Evolutionary conservation across 2,888 invertebrate genomes (phyloP).

Genomic region (Protodeltote pygarga): DNA sequence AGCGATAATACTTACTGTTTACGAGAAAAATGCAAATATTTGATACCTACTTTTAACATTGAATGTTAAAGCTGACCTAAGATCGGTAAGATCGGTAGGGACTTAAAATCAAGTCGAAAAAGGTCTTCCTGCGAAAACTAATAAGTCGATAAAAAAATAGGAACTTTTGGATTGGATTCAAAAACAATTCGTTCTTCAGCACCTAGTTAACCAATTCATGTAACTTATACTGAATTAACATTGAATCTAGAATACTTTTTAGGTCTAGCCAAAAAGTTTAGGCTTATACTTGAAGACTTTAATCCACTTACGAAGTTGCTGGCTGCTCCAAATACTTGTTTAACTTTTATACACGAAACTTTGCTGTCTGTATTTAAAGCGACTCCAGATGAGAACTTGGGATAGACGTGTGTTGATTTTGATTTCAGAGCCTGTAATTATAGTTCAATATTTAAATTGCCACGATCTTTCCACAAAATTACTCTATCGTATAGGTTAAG

Average conservation of each 20-base stretch:
- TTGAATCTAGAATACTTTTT: constrained; percentile 15
- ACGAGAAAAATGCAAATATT: no score
- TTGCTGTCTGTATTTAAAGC: constrained; percentile 37
- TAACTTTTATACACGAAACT: constrained; percentile 25
- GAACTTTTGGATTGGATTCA: no score
- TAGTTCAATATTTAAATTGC: not conserved
- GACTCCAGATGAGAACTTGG: constrained; percentile 25
- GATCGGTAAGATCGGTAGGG: no score
- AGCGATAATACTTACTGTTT: no score
- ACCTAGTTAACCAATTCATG: constrained; percentile 7
- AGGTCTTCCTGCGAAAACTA: no score
- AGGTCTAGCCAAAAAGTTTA: constrained; percentile 7
- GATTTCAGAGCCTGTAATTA: no score
- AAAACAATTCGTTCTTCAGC: constrained; percentile 2
- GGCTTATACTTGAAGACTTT: constrained; percentile 29
- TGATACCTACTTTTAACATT: no score
- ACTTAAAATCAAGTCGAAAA: no score
- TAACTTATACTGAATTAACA: constrained; percentile 15
- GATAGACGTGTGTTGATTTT: constrained; percentile 7
- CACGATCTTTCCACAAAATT: no score
- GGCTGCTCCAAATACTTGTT: constrained; percentile 22
- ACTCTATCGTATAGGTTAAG: no score
- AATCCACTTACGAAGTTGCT: constrained; percentile 39
- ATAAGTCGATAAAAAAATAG: no score
- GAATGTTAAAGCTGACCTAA: no score